Evolutionary conservation across 2,113 vertebrate species (phyloP).

Genomic region (Jacana jacana): DNA sequence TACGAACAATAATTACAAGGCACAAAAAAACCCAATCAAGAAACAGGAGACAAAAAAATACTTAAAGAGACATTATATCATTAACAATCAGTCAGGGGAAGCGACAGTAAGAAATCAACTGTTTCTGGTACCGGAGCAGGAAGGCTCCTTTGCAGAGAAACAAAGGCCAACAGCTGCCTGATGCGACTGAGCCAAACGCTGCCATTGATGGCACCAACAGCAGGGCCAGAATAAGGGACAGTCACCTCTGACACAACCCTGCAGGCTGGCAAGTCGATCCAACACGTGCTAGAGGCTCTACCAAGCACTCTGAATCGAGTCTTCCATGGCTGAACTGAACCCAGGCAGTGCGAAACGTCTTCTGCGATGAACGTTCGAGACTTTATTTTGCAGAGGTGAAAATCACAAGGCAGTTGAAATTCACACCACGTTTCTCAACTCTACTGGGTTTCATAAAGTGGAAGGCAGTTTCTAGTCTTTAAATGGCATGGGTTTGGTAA

Average conservation of each 20-base stretch:
- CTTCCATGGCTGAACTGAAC: background rate
- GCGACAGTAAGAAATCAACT: background rate
- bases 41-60: background rate
- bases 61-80: background rate
- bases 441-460: background rate
- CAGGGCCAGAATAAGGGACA: background rate
- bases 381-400: background rate
- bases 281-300: background rate
- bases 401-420: background rate
- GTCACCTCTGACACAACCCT: background rate
- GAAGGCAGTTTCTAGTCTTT: background rate
- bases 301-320: rapidly evolving
- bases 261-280: background rate
- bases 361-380: background rate
- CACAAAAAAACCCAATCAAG: background rate
- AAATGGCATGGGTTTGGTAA: background rate
- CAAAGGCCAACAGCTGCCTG: background rate
- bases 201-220: background rate
- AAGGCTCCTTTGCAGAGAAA: background rate
- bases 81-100: background rate
- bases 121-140: background rate
- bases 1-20: background rate
- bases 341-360: background rate
- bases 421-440: background rate
- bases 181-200: background rate